Base-by-base conservation (phyloP, 2,888 invertebrate genomes). In the Malacosoma neustria region DNA sequence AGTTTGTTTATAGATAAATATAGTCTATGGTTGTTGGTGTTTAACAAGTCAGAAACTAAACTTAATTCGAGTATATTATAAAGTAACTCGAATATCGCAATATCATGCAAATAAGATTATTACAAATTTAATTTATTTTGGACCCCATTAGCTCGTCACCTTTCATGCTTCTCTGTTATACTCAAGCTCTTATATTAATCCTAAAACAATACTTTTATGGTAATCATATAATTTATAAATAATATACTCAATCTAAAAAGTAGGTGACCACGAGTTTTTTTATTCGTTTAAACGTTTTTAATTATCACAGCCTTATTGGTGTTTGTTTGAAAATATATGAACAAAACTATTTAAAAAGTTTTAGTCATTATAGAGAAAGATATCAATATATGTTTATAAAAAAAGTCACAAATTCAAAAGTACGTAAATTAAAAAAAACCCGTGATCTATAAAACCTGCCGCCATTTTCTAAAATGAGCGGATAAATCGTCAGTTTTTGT, bases 301-400 rank as follows among this genome's bases (percentile, higher is more conserved):
- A 58, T 65, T 80, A 80, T 85, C 84, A 84, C 84, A 84, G 84
- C 84, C 84, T 61, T 62, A 51, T 69, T 77, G 76, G 81, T 84
- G 81, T 80, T 80, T 79, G 74, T 64, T 56, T 66, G n/a, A n/a
- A n/a, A n/a, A n/a, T n/a, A n/a, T n/a, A n/a, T n/a, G n/a, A n/a
- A n/a, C n/a, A n/a, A n/a, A n/a, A n/a, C n/a, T n/a, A n/a, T n/a
- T n/a, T n/a, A n/a, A n/a, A n/a, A n/a, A n/a, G n/a, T n/a, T n/a
- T n/a, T n/a, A n/a, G n/a, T n/a, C n/a, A n/a, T n/a, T n/a, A n/a
- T n/a, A n/a, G n/a, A n/a, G n/a, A n/a, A n/a, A n/a, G n/a, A n/a
- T n/a, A n/a, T n/a, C n/a, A n/a, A n/a, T n/a, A n/a, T n/a, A n/a
- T n/a, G n/a, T 57, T 42, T 54, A 54, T 42, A 34, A 33, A 48